These are phyloP conservation scores for Procambarus virginalis DNA, from an alignment of 1,140 invertebrate genomes.

Conservation along the genomic window DNA sequence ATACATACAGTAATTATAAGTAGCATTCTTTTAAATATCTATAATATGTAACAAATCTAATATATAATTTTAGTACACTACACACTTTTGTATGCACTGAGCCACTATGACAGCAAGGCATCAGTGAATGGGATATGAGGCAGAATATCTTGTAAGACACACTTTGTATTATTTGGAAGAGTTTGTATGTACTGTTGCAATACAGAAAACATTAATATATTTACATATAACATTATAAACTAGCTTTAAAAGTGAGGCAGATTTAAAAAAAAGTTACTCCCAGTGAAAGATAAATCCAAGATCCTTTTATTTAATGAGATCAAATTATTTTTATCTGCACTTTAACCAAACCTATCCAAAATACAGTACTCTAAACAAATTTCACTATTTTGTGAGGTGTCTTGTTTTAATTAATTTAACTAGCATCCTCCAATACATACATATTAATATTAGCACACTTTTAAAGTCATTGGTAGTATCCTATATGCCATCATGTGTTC, in stretches of 20 bases:
- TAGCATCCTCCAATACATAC: too few species aligned
- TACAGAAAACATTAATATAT: not conserved
- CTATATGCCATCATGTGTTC: too few species aligned
- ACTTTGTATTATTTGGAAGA: not conserved
- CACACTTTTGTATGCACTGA: not conserved
- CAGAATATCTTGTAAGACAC: not conserved
- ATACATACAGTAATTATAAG: too few species aligned
- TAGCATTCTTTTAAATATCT: too few species aligned
- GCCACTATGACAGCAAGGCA: not conserved
- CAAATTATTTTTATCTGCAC: not conserved
- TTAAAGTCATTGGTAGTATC: too few species aligned
- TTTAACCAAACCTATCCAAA: not conserved
- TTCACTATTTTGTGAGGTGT: too few species aligned
- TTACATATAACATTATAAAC: not conserved
- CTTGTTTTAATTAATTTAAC: too few species aligned
- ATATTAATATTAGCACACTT: too few species aligned
- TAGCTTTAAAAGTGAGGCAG: not conserved
- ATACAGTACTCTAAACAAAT: not conserved
- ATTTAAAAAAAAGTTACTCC: not conserved
- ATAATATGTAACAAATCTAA: not conserved
- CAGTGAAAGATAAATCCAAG: not conserved
- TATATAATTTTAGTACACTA: not conserved
- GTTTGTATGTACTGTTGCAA: not conserved
- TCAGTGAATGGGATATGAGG: not conserved
- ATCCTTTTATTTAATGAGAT: not conserved